Evolutionary conservation across 2,113 vertebrate species (phyloP), one percentile per base, ranked within the genome.

Genomic region (Turdus rufiventris): DNA sequence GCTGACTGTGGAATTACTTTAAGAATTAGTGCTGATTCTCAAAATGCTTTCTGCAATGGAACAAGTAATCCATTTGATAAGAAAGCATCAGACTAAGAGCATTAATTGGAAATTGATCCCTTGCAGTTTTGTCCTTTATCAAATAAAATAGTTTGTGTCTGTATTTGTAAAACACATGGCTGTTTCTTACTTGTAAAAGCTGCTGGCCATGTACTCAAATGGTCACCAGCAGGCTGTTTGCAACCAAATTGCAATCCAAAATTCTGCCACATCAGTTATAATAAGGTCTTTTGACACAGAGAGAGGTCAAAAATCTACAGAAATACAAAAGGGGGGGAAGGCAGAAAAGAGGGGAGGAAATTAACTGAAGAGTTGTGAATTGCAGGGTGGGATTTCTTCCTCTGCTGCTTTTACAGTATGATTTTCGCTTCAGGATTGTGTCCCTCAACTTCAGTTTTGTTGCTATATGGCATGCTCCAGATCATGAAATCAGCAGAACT

Each of bases 341-440:
- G 33, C 1, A 2, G 58, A 80, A 92, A 89, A 91, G 51, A 73
- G n/a, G 50, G 76, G 79, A 66, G 81, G 42, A 26, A 61, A 47
- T 72, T 53, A 80, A 66, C 47, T 56, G 36, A 63, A 70, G 56
- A 13, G 28, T 74, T 51, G 29, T 42, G 61, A 93, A 85, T 77
- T 9, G 29, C 85, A 91, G 95, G 91, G 81, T 94, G 72, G 74
- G 93, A 60, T 80, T 95, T 91, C 88, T 96, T 97, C 72, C 45
- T 90, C 83, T 95, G 87, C 31, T 68, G 85, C 88, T 96, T 95
- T 95, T 93, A 86, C 77, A 67, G 56, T 93, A 94, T 96, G 79
- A 83, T 83, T 93, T 97, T 75, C 0, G 87, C 93, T 89, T 80
- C 88, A 90, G 54, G 95, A 86, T 3, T 67, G 36, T 95, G 76